Base-by-base conservation (phyloP, 2,113 vertebrate genomes). In the Hippocampus abdominalis region DNA sequence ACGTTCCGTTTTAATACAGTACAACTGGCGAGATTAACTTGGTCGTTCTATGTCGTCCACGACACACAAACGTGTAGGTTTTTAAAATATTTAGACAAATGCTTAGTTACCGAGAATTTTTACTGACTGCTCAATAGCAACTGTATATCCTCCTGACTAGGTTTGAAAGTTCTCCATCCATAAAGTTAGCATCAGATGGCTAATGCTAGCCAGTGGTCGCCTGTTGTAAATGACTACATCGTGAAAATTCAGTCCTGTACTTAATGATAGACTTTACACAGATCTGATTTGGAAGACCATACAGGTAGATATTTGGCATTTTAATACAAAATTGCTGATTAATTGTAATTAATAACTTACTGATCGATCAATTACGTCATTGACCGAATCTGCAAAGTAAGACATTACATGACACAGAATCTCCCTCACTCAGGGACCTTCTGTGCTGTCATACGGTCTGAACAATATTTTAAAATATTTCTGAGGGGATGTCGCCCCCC, bases 131-230 rank as follows among this genome's bases (percentile, higher is more conserved):
- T 64, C 8, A 32, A 8, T 27, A 16, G 23, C 11, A 46, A 13
- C n/a, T 25, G 23, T 39, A 12, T 23, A 4, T 64, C 4, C 10
- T 11, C 6, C 13, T 42, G 3, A 5, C 6, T 15, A 8, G 40
- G 4, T 44, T 40, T 23, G n/a, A 12, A n/a, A 36, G 36, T 48
- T 65, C 8, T 70, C 23, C 72, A 77, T 74, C 63, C 72, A 70
- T 42, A 2, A 25, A 3, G 44, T n/a, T 70, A 70, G 70, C 57
- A 25, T 23, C 40, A 21, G 3, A 2, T 29, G 8, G 75, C 79
- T 79, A 77, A 72, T 57, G 73, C 42, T 81, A 80, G 49, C 76
- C 18, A 0, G 16, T 1, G 13, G 13, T 5, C 4, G 23, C n/a
- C n/a, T 73, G 25, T 29, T 42, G 20, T 2, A 71, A 70, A 46